Base-by-base conservation (phyloP, 2,888 invertebrate species). In the Apotomis turbidana region DNA sequence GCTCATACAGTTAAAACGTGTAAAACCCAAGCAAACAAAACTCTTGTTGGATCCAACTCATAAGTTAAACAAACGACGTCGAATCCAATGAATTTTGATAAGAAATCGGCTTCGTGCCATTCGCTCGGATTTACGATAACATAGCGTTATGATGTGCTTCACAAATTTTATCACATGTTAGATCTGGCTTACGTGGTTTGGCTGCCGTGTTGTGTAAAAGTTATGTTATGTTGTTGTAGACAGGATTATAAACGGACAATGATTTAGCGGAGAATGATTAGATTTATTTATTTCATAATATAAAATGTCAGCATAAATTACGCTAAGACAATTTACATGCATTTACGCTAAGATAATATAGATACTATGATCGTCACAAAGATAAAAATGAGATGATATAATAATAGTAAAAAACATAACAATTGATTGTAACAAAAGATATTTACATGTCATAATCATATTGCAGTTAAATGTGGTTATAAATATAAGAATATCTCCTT, bases 81-180 rank as follows among this genome's bases (percentile, higher is more conserved):
- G 74, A 67, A 76, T 77, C 76, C 81, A 78, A 82, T 82, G 80
- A 81, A 80, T 84, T 85, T 83, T 82, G 81, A 82, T 81, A 79
- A 73, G 74, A 74, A 80, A 77, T 79, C 74, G 74, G 74, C 73
- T 67, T 64, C 73, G 73, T 76, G 71, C 75, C 71, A 73, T 75
- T 78, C 75, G 68, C 70, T 67, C 74, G 76, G 71, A 79, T 78
- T 75, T 76, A 77, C 76, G 77, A 75, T 77, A 75, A 67, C 74
- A 79, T 74, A 74, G 75, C 70, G 71, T 77, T 77, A 77, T 75
- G 78, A 74, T 70, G 75, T 73, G 79, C 74, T 70, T 75, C 76
- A 76, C 76, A 74, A 78, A 75, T 76, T 80, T 80, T 80, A 81
- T 79, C 75, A 76, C 74, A 75, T 76, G 76, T 73, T 64, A 68